These are phyloP conservation scores for Brachymystax lenok DNA, from an alignment of 2,797 vertebrate species.

Conservation along the genomic window DNA sequence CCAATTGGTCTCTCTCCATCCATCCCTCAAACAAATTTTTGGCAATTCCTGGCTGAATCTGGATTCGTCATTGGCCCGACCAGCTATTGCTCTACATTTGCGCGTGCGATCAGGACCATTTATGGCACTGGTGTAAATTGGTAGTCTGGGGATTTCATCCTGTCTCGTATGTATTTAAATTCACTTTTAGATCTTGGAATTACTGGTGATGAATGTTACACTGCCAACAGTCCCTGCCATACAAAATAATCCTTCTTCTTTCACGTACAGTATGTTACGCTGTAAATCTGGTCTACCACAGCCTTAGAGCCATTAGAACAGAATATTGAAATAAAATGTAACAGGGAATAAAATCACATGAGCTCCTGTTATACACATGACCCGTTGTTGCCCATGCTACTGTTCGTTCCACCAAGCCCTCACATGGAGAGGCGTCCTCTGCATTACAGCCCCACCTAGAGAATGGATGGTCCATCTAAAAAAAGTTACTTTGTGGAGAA, in stretches of 20 bases:
- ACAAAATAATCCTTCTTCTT: background rate
- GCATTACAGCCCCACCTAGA: slow-evolving; percentile 33
- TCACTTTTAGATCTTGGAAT: background rate
- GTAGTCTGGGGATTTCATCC: background rate
- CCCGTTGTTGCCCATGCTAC: background rate
- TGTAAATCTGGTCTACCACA: background rate
- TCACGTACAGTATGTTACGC: background rate
- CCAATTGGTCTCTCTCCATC: background rate
- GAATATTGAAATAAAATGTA: background rate
- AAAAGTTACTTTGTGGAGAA: slow-evolving; percentile 27
- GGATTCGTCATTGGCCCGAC: background rate
- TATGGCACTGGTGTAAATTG: background rate
- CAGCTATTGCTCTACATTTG: background rate
- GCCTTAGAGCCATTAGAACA: background rate
- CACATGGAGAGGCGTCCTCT: slow-evolving; percentile 18
- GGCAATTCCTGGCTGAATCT: background rate
- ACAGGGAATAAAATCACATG: background rate
- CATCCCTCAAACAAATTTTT: background rate
- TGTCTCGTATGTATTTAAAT: background rate
- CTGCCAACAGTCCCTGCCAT: background rate
- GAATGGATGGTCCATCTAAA: slow-evolving; percentile 40
- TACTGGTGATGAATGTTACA: background rate
- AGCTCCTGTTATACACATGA: slow-evolving; percentile 6
- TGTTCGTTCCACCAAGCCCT: background rate
- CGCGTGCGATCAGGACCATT: background rate